phyloP scores from a whole-genome alignment of 2,888 invertebrate genomes.

The Parnassius orleans region DNA sequence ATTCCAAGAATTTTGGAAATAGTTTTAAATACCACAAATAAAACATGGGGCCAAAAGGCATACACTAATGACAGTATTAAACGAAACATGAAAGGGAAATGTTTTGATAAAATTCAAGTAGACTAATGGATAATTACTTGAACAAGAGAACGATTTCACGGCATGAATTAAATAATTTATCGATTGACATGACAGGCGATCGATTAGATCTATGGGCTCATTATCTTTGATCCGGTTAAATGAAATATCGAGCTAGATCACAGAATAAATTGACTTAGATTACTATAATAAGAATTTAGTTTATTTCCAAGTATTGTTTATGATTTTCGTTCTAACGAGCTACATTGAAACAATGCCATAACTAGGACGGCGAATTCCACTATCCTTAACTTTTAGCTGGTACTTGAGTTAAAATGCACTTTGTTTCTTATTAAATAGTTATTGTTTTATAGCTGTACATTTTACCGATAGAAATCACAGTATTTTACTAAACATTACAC shows the following conservation, averaged over 20 bases:
- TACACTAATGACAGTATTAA: neutral
- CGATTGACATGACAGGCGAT: conserved; percentile 34
- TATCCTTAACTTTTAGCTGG: conserved; percentile 5
- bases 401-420: conserved; percentile 10
- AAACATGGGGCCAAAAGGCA: neutral
- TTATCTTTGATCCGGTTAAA: conserved; percentile 33
- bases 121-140: conserved; percentile 12
- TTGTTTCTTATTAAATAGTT: neutral
- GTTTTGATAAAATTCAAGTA: conserved; percentile 18
- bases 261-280: conserved; percentile 17
- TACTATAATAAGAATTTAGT: conserved; percentile 14
- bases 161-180: conserved; percentile 30
- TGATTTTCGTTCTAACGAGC: conserved; percentile 14
- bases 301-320: conserved; percentile 11
- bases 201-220: conserved; percentile 33
- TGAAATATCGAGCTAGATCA: conserved; percentile 20
- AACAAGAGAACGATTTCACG: conserved; percentile 10
- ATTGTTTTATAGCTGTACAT: too few species aligned
- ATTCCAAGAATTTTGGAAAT: neutral
- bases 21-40: neutral
- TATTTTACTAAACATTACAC: too few species aligned
- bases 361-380: neutral
- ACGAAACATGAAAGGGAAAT: conserved; percentile 3
- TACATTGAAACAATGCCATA: conserved; percentile 14
- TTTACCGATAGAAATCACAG: too few species aligned